phyloP scores from a whole-genome alignment of 2,888 invertebrate genomes.

The Tholera decimalis region DNA sequence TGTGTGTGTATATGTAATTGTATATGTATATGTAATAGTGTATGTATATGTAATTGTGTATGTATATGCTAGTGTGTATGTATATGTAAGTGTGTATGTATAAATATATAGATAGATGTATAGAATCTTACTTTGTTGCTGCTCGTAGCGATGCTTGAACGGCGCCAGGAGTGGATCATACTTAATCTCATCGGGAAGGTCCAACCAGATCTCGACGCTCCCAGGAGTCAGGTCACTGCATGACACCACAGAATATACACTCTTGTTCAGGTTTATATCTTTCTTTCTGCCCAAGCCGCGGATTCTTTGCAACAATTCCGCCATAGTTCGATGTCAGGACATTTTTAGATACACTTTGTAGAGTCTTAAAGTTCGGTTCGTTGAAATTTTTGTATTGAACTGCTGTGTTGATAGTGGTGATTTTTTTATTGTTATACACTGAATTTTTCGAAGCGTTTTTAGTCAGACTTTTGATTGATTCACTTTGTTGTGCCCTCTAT shows the following conservation, averaged over 20 bases:
- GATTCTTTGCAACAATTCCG: constrained; percentile 67
- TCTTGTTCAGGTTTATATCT: constrained; percentile 65
- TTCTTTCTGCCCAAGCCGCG: constrained; percentile 51
- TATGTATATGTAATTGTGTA: too few relatives aligned
- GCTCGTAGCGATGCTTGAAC: constrained; percentile 91
- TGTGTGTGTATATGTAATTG: too few relatives aligned
- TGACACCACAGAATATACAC: constrained; percentile 87
- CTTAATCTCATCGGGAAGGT: constrained; percentile 93
- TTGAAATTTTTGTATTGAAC: not conserved
- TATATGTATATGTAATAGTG: too few relatives aligned
- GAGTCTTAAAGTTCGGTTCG: not conserved
- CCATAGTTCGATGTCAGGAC: constrained; percentile 70
- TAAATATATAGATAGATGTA: too few relatives aligned
- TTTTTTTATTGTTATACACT: not conserved
- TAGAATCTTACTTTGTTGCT: constrained; percentile 86
- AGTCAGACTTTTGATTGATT: not conserved
- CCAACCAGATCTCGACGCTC: constrained; percentile 92
- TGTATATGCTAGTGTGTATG: too few relatives aligned
- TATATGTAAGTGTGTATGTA: too few relatives aligned
- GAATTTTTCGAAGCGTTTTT: not conserved
- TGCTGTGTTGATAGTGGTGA: not conserved
- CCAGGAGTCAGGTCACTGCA: constrained; percentile 92
- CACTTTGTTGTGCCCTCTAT: not conserved
- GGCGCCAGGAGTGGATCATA: constrained; percentile 93
- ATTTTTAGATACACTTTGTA: constrained; percentile 22